Percentiles rank a stretch among this genome's conserved stretches.
Conservation (phyloP, 2,888 invertebrate genomes). For the Abscondita cerata region DNA sequence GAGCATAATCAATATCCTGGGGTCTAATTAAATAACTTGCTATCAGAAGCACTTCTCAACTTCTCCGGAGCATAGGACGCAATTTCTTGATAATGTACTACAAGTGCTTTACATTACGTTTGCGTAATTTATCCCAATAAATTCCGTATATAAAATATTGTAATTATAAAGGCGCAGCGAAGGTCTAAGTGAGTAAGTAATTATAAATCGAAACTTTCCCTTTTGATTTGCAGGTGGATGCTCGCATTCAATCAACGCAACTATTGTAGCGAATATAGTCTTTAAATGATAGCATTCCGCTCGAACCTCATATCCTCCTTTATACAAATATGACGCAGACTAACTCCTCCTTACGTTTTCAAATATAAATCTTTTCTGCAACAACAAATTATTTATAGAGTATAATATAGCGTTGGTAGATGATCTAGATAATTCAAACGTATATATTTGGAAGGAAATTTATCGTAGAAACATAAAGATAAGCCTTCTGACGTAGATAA, state of each 20-base stretch:
- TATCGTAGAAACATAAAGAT: slow-evolving; percentile 21
- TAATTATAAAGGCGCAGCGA: too few relatives aligned
- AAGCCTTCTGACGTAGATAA: slow-evolving; percentile 26
- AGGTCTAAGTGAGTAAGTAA: too few relatives aligned
- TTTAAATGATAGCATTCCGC: slow-evolving; percentile 14
- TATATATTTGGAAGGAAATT: slow-evolving; percentile 9
- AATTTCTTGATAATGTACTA: slow-evolving; percentile 20
- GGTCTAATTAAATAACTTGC: slow-evolving; percentile 36
- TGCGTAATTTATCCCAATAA: neutral
- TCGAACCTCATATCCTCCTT: neutral
- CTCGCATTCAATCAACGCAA: slow-evolving; percentile 29
- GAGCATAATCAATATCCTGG: slow-evolving; percentile 34
- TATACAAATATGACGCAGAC: neutral
- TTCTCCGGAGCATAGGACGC: slow-evolving; percentile 15
- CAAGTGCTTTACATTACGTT: slow-evolving; percentile 7
- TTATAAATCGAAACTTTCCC: neutral
- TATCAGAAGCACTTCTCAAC: slow-evolving; percentile 27
- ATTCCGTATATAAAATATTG: too few relatives aligned
- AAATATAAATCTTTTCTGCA: slow-evolving; percentile 11
- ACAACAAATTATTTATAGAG: slow-evolving; percentile 9
- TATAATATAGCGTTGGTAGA: slow-evolving; percentile 6
- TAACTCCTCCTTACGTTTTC: slow-evolving; percentile 5
- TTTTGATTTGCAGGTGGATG: slow-evolving; percentile 30
- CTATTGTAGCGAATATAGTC: slow-evolving; percentile 28
- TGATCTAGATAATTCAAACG: slow-evolving; percentile 10